Base-by-base conservation (phyloP, 64 coral and sea anemone species). In the Montipora sp. region DNA sequence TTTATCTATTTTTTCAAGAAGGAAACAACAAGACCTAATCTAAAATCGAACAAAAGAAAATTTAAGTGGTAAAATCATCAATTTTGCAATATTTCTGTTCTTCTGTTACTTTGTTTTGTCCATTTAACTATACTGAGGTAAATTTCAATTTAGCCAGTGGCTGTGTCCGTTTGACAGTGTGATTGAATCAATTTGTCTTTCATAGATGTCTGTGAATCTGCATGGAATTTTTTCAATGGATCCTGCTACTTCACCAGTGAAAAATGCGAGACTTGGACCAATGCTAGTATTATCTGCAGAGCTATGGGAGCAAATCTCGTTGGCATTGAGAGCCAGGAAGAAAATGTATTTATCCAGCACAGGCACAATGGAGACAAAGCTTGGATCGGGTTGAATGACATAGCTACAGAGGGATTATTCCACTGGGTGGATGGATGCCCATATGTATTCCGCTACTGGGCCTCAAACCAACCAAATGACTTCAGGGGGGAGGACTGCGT, bases 321-420 rank as follows among this genome's bases (percentile, higher is more conserved):
- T 13, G 87, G 81, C 10, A 68, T 95, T 74, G 93, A 95, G 47
- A 95, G 80, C 79, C 93, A 95, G 63, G 93, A 95, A 47, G 93
- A 95, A 74, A 95, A 94, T 43, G 92, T 94, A 11, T 94, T 75
- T 77, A 24, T 94, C 20, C 92, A 94, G 78, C 92, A 88, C 59
- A 79, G 70, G 50, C 92, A 94, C 69, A 94, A 94, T 48, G 92
- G 92, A 76, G 86, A 87, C 8, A 94, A 59, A 65, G 92, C 92
- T 3, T 94, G 92, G 92, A 89, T 94, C 23, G 92, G 92, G 47
- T 89, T 94, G 55, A 94, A 94, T 82, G 92, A 94, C 46, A 94
- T 94, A 24, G 92, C 92, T 7, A 94, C 78, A 16, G 92, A 94
- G 19, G 92, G 92, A 68, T 76, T 83, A 60, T 94, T 94, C 46